Percentiles rank a stretch among this genome's conserved stretches.
These are phyloP conservation scores for Trogon melanurus DNA, from an alignment of 2,113 vertebrate genomes.

Conservation along the genomic window DNA sequence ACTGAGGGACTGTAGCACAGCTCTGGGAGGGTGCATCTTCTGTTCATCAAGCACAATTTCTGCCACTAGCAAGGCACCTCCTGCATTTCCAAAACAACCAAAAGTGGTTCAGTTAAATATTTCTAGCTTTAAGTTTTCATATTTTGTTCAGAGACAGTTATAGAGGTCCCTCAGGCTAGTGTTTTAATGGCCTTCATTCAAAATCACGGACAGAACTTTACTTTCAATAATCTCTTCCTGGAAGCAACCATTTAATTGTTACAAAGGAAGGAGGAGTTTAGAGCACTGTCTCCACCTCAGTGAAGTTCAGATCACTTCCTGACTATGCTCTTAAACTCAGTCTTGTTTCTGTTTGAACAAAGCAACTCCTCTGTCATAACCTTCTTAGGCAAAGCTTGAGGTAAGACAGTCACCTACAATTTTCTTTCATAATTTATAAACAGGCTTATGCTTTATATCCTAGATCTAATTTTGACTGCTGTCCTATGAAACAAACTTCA, in stretches of 20 bases:
- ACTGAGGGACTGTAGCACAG: conserved; percentile 85
- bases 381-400: not conserved
- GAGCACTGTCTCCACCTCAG: not conserved
- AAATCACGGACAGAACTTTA: not conserved
- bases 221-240: not conserved
- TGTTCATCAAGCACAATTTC: conserved; percentile 86
- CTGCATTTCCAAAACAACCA: conserved; percentile 74
- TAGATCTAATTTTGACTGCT: not conserved
- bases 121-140: not conserved
- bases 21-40: conserved; percentile 73
- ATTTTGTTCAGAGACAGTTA: not conserved
- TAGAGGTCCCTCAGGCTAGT: not conserved
- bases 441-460: not conserved
- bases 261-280: not conserved
- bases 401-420: not conserved
- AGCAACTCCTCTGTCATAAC: not conserved
- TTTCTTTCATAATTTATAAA: not conserved
- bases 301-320: not conserved
- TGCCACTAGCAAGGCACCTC: conserved; percentile 83
- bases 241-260: not conserved
- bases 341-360: not conserved
- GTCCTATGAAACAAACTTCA: not conserved
- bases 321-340: not conserved
- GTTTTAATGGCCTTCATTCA: not conserved
- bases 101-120: not conserved